Base-by-base conservation (phyloP, 2,113 vertebrate genomes). In the Salvelinus alpinus region DNA sequence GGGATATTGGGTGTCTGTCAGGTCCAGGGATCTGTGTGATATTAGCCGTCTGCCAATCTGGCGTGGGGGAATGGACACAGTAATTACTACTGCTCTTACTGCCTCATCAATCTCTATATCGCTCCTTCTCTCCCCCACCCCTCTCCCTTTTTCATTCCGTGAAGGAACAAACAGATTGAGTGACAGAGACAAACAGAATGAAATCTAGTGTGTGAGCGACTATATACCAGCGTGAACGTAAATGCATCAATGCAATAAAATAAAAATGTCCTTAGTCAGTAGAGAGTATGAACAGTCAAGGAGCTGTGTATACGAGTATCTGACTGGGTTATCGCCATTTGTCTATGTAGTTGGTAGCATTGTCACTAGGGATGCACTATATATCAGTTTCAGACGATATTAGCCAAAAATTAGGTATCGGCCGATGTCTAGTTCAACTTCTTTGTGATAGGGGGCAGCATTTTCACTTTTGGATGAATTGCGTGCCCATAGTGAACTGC, bases 41-140 rank as follows among this genome's bases (percentile, higher is more conserved):
- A 94, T 94, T 93, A 94, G 94, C 92, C 89, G 93, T 93, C 94
- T 93, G 92, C 92, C 94, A 94, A 93, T 93, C 93, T 92, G 90
- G 92, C 85, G 88, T 90, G 89, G 91, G 51, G 88, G 92, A 94
- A 92, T 92, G 92, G 94, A 93, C 92, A 94, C 90, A 84, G 94
- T 93, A 93, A 94, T 94, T 94, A 94, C 93, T 93, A 90, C 89
- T 91, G 92, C 92, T 92, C 92, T 93, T 91, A 91, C 92, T 92
- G 91, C 91, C 93, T 94, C 93, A 94, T 94, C 93, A 94, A 94
- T 94, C 93, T 92, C 92, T 91, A 92, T 92, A 92, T 92, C 90
- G 68, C 89, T 64, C 80, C 67, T 62, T 73, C 74, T 77, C 75
- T 59, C 75, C 78, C 79, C 57, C 70, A 48, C 68, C 54, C 77